These are phyloP conservation scores for Lonchura striata DNA, from an alignment of 2,113 vertebrate genomes.

Conservation along the genomic window DNA sequence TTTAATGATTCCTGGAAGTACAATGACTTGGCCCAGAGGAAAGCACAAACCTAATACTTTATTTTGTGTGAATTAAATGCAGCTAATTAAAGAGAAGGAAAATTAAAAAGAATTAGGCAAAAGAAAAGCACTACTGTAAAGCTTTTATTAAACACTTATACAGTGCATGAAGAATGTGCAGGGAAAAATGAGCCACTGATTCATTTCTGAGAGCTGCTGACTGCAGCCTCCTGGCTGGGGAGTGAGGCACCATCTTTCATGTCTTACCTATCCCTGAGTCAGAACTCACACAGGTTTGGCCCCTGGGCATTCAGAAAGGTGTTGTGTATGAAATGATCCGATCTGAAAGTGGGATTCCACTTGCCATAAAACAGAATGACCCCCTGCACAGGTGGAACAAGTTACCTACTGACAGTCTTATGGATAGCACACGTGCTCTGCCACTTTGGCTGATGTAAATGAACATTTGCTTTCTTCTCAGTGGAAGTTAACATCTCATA, in stretches of 20 bases:
- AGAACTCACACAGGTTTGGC: background rate
- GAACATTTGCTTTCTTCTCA: background rate
- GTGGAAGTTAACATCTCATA: background rate
- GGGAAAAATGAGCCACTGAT: background rate
- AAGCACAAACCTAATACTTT: constrained; percentile 18
- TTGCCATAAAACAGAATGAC: background rate
- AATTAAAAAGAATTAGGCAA: constrained; percentile 42
- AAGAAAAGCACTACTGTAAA: constrained; percentile 15
- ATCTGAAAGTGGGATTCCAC: background rate
- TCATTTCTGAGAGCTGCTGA: background rate
- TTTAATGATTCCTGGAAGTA: constrained; percentile 50
- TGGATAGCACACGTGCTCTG: rapidly evolving
- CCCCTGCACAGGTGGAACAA: background rate
- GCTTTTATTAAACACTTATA: constrained; percentile 29
- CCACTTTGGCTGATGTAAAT: background rate
- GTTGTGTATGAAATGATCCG: background rate
- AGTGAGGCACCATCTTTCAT: background rate
- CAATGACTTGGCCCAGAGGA: constrained; percentile 52
- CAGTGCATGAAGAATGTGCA: background rate
- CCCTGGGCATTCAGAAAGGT: background rate
- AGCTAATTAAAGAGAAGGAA: constrained; percentile 35
- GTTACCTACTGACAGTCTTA: too few relatives aligned
- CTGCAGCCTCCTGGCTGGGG: background rate
- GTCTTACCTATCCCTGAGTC: background rate
- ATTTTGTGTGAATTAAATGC: constrained; percentile 51